Evolutionary conservation across 2,113 vertebrate species (phyloP).

Genomic region (Syngnathus scovelli): DNA sequence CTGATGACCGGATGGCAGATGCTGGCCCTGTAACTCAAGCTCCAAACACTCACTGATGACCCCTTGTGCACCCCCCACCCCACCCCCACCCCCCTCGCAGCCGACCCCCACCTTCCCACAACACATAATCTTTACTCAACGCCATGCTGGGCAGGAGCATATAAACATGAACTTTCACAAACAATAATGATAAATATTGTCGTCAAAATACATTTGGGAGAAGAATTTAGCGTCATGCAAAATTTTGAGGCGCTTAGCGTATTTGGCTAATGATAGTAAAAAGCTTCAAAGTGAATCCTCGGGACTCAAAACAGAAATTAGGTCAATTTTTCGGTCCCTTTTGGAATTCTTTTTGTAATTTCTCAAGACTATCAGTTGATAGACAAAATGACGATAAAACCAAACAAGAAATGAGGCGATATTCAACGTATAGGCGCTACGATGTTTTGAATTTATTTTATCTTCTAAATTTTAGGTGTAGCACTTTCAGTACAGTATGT

Average conservation of each 20-base stretch:
- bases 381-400: neutral
- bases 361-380: neutral
- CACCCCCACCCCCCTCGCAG: neutral
- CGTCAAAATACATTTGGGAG: too few relatives aligned
- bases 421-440: too few relatives aligned
- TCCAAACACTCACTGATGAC: constrained; percentile 69
- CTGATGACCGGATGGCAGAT: constrained; percentile 78
- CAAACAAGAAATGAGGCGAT: too few relatives aligned
- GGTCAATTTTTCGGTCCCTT: too few relatives aligned
- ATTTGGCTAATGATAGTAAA: neutral
- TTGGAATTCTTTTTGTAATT: too few relatives aligned
- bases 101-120: neutral
- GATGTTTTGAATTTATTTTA: too few relatives aligned
- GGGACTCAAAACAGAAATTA: neutral
- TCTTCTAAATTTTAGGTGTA: too few relatives aligned
- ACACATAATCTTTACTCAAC: constrained; percentile 34
- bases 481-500: neutral
- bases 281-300: neutral
- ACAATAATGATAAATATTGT: neutral
- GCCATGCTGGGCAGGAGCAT: constrained; percentile 17
- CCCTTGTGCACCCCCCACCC: constrained; percentile 38
- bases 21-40: constrained; percentile 82
- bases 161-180: constrained; percentile 15
- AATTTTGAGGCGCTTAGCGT: neutral
- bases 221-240: neutral